Base-by-base conservation (phyloP, 2,113 vertebrate genomes). In the Melanerpes aurifrons region DNA sequence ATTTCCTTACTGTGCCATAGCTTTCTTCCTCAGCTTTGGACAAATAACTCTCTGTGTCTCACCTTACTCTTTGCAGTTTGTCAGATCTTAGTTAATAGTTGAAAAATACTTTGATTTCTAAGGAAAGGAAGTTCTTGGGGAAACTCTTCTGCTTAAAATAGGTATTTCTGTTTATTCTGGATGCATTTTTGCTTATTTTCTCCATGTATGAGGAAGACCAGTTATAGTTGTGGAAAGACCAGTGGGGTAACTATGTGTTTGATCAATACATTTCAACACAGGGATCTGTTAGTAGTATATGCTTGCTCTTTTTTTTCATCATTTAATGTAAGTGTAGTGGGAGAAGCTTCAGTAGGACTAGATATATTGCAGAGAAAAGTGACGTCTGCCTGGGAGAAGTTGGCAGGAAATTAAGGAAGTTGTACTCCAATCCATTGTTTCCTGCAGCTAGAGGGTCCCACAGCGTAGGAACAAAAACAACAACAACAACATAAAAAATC, bases 361-460 rank as follows among this genome's bases (percentile, higher is more conserved):
- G 32, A 70, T 87, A 56, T 20, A 74, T 62, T 63, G 17, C n/a
- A 80, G 64, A 71, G 56, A 93, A 91, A 93, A 92, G 71, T 43
- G 16, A 67, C 50, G 86, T 61, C 75, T 82, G 59, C 57, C 29
- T 61, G 56, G 58, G 45, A 35, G 84, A 86, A 86, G 62, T 86
- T 91, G 76, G 53, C 88, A 95, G 94, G 94, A 96, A 96, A 95
- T 96, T 71, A 93, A 94, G 90, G 91, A 94, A 89, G 32, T 84
- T 93, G 90, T 74, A n/a, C 59, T 83, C 56, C 66, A 64, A 47
- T 82, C 75, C 37, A 74, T 94, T 7, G 50, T 88, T 96, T 96
- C 84, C 91, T 96, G 88, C 86, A 79, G 84, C 32, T 79, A 74
- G 70, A 76, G 92, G 53, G 92, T 89, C 86, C 62, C 82, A 76